Evolutionary conservation across 2,797 vertebrate species (phyloP).

Genomic region (Pantherophis alleghaniensis): DNA sequence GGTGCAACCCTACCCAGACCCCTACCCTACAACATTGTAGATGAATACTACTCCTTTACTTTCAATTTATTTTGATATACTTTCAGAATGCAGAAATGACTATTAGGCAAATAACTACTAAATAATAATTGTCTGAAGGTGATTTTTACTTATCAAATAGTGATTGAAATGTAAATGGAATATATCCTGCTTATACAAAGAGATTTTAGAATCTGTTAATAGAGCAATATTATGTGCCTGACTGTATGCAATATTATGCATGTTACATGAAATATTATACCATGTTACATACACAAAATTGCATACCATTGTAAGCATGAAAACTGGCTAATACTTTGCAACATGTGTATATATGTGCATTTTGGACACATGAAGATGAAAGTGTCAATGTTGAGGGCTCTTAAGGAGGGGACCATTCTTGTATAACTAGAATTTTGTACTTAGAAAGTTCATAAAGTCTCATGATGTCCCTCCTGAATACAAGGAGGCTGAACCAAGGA

Average conservation of each 20-base stretch:
- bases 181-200: background rate
- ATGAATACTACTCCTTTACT: background rate
- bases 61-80: background rate
- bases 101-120: conserved; percentile 52
- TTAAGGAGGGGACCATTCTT: background rate
- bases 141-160: conserved; percentile 39
- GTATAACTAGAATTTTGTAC: background rate
- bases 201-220: background rate
- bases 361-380: background rate
- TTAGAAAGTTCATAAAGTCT: background rate
- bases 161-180: conserved; percentile 5
- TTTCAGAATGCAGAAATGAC: background rate
- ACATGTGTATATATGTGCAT: background rate
- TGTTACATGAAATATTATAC: background rate
- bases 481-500: background rate
- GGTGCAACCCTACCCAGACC: background rate
- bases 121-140: conserved; percentile 14
- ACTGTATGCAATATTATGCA: background rate
- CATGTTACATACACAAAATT: background rate
- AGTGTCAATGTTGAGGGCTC: background rate
- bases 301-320: background rate
- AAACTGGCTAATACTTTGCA: conserved; percentile 34
- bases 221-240: background rate
- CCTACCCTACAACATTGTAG: background rate
- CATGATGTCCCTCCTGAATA: background rate